Evolutionary conservation across 2,113 vertebrate genomes (phyloP).

Genomic region (Corvus hawaiiensis): DNA sequence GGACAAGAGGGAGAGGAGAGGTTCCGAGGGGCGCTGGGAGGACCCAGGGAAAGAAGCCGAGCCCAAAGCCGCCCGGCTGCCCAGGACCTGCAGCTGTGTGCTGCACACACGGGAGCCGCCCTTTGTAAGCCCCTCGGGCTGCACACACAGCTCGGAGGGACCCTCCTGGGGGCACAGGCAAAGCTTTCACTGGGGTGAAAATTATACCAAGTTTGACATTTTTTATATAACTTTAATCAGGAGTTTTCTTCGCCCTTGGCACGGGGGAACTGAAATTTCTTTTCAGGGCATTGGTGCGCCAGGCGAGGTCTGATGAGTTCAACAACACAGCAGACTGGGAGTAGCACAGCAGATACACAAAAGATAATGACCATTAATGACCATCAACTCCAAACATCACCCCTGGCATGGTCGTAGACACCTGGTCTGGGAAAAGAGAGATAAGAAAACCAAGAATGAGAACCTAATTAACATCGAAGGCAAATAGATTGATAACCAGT

Average conservation of each 20-base stretch:
- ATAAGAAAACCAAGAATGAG: background rate
- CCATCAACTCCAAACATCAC: background rate
- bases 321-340: background rate
- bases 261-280: background rate
- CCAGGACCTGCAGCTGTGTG: fast-evolving
- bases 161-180: background rate
- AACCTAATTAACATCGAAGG: background rate
- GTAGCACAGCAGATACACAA: background rate
- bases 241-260: background rate
- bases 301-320: background rate
- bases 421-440: background rate
- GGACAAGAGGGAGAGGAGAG: background rate
- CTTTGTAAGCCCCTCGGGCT: fast-evolving
- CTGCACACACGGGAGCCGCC: background rate
- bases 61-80: background rate
- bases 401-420: background rate
- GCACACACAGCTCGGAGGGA: background rate
- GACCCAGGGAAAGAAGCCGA: background rate
- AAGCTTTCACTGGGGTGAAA: background rate
- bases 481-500: background rate
- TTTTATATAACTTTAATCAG: background rate
- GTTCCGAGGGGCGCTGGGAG: background rate
- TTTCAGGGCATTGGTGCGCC: no score
- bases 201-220: background rate
- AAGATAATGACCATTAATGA: background rate